These are phyloP conservation scores for Mactromeris polynyma DNA, from an alignment of 2,888 invertebrate genomes.

Conservation along the genomic window DNA sequence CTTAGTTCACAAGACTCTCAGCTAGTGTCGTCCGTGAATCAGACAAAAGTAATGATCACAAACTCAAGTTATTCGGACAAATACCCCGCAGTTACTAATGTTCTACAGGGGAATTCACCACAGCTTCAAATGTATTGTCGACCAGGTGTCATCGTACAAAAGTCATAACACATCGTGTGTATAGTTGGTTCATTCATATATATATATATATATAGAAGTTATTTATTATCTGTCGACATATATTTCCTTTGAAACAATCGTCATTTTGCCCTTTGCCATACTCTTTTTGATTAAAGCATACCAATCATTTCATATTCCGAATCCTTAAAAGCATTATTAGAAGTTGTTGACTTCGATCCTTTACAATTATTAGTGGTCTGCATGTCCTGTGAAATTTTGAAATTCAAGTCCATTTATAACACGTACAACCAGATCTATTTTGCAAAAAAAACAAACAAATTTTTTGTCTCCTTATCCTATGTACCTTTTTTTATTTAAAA, in stretches of 20 bases:
- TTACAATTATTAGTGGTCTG: background rate
- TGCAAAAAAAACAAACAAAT: background rate
- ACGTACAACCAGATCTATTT: background rate
- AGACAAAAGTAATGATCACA: constrained; percentile 36
- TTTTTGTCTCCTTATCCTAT: background rate
- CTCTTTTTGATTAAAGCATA: background rate
- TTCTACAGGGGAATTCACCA: constrained; percentile 79
- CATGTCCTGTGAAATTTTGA: background rate
- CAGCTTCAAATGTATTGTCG: constrained; percentile 77
- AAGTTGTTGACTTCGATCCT: background rate
- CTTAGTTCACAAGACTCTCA: constrained; percentile 61
- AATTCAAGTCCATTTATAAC: background rate
- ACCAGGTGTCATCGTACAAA: constrained; percentile 84
- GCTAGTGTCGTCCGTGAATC: constrained; percentile 41
- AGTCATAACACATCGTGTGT: constrained; percentile 71
- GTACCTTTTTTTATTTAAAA: background rate
- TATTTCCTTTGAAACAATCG: background rate
- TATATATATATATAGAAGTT: constrained; percentile 25
- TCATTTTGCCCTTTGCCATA: background rate
- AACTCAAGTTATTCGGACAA: constrained; percentile 75
- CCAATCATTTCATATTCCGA: background rate
- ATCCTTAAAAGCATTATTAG: background rate
- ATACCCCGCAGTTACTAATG: constrained; percentile 79
- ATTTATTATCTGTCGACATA: constrained; percentile 30
- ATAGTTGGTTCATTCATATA: background rate